Conservation (phyloP, 2,797 vertebrate species). For the Chaetophractus vellerosus region DNA sequence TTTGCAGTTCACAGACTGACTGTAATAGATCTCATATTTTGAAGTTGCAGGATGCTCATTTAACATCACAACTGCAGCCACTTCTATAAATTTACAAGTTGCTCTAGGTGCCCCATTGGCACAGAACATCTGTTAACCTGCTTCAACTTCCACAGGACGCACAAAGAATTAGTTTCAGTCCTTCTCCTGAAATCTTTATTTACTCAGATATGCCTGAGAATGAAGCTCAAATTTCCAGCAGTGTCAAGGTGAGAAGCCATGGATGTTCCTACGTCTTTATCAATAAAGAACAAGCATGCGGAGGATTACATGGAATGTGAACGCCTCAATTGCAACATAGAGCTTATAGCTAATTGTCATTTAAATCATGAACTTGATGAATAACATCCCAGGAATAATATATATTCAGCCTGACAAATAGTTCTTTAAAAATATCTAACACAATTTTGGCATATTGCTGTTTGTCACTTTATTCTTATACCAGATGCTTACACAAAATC, state of each 20-base stretch:
- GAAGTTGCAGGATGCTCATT: background rate
- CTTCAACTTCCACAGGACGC: background rate
- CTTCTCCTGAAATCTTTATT: slow-evolving; percentile 42
- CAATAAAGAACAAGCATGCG: background rate
- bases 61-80: background rate
- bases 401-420: slow-evolving; percentile 70
- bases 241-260: background rate
- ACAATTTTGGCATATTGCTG: slow-evolving; percentile 75
- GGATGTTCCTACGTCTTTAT: slow-evolving; percentile 10
- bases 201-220: background rate
- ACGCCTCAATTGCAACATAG: background rate
- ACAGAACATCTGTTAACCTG: slow-evolving; percentile 63
- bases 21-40: background rate
- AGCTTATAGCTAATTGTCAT: slow-evolving; percentile 55
- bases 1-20: background rate
- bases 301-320: background rate
- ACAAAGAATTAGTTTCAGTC: slow-evolving; percentile 53
- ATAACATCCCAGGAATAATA: slow-evolving; percentile 68
- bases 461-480: slow-evolving; percentile 79
- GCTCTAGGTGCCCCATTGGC: background rate
- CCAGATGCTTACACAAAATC: slow-evolving; percentile 81
- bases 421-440: slow-evolving; percentile 74
- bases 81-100: slow-evolving; percentile 18
- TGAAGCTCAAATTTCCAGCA: slow-evolving; percentile 47
- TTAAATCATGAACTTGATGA: slow-evolving; percentile 66